These are phyloP conservation scores for Smithornis capensis DNA, from an alignment of 2,113 vertebrate species.

Conservation along the genomic window DNA sequence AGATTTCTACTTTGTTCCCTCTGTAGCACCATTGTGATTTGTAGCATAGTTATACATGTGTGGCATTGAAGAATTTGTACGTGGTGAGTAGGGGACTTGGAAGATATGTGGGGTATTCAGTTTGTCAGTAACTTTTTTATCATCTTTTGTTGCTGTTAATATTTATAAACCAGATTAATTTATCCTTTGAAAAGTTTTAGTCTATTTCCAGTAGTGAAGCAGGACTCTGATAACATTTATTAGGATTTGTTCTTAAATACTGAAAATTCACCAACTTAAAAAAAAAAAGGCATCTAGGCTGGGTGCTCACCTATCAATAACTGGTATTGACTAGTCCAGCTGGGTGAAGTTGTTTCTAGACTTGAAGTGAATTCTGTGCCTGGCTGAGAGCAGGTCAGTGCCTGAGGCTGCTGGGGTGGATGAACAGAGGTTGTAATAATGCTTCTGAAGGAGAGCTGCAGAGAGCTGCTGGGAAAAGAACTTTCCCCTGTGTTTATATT, in stretches of 20 bases:
- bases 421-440: not conserved
- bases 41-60: not conserved
- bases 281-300: not conserved
- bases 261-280: not conserved
- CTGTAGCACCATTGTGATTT: not conserved
- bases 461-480: not conserved
- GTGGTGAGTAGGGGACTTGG: not conserved
- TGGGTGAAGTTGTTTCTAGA: not conserved
- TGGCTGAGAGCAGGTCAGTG: not conserved
- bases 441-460: not conserved
- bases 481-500: not conserved
- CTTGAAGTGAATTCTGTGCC: not conserved
- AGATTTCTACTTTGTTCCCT: not conserved
- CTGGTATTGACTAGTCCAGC: not conserved
- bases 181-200: not conserved
- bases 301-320: not conserved
- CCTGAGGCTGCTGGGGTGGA: not conserved
- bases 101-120: not conserved
- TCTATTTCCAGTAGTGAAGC: not conserved
- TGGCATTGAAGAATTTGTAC: not conserved
- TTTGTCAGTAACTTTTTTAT: not conserved
- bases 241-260: not conserved
- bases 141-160: not conserved
- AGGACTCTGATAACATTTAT: not conserved
- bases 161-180: not conserved